Evolutionary conservation across 37 sponge, comb jelly and placozoan genomes (phyloP), one percentile per base, ranked within the genome.

Genomic region (Beroe forskalii): DNA sequence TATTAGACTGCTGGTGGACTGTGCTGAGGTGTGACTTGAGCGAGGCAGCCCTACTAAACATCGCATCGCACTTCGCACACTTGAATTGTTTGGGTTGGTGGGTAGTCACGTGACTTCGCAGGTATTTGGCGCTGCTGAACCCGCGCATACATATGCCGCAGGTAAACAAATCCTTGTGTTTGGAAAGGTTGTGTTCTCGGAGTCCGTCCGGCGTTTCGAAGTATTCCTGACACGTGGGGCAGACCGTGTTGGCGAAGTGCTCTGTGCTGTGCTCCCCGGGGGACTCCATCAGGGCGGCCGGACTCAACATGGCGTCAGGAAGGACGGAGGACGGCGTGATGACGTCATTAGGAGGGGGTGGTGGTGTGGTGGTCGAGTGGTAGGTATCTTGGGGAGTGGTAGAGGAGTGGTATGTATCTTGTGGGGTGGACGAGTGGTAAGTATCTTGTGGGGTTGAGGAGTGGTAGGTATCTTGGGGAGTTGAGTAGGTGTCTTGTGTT

Each of bases 71-170:
- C 14, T 41, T 14, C 25, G 19, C 20, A 42, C 86, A 80, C 3
- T n/a, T 43, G 40, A 80, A 80, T 37, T 44, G 86, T 80, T 80
- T 80, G 24, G 24, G 28, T 2, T 41, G 22, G 86, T 80, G 86
- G 8, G 55, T 44, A 4, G 86, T n/a, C 12, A 38, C 35, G 86
- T 80, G 86, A 25, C 35, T 80, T 24, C 42, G 40, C 24, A 80
- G 86, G 23, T 38, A 41, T 22, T 80, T 23, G 4, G 86, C 19
- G 28, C 40, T 24, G 28, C 35, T 27, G 27, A 44, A 80, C n/a
- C 86, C 86, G 14, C 55, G 37, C 31, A 80, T 19, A 43, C 86
- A 80, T 1, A 80, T 48, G 22, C 86, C 55, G 20, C 86, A 80
- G 48, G 55, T 80, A 38, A 33, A 80, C 25, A 44, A n/a, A 14